phyloP scores from a whole-genome alignment of 1,140 invertebrate species.

The Trachymyrmex cornetzi region DNA sequence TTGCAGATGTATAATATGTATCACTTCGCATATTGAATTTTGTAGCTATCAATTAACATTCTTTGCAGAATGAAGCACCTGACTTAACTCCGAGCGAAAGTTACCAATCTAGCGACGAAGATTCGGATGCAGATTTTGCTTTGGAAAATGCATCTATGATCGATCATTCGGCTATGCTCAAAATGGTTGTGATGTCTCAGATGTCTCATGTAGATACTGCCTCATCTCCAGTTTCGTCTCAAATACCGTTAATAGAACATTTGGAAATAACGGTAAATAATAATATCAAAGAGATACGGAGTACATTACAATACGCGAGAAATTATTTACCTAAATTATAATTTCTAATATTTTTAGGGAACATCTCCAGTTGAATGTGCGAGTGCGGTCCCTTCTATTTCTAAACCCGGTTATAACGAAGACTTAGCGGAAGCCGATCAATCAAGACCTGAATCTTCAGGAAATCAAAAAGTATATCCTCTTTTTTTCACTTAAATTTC shows the following conservation, averaged over 20 bases:
- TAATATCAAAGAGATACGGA: not conserved
- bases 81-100: slow-evolving; percentile 81
- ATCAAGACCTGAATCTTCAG: slow-evolving; percentile 80
- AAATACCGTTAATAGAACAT: slow-evolving; percentile 71
- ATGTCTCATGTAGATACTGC: slow-evolving; percentile 69
- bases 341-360: slow-evolving; percentile 49
- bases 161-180: no score
- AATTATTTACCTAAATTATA: not conserved
- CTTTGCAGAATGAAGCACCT: slow-evolving; percentile 78
- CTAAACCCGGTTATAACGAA: slow-evolving; percentile 82
- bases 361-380: slow-evolving; percentile 62
- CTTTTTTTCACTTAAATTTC: not conserved
- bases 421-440: slow-evolving; percentile 88
- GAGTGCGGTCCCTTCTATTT: slow-evolving; percentile 53
- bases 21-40: slow-evolving; percentile 1
- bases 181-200: no score
- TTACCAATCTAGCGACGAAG: slow-evolving; percentile 83
- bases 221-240: slow-evolving; percentile 68
- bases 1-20: slow-evolving; percentile 4
- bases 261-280: slow-evolving; percentile 75
- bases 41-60: not conserved
- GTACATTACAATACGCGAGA: not conserved
- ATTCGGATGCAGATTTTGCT: slow-evolving; percentile 78
- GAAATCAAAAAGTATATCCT: slow-evolving; percentile 77
- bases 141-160: slow-evolving; percentile 69